Conservation (phyloP, 2,888 invertebrate genomes). For the Ichneumoninae sp. region DNA sequence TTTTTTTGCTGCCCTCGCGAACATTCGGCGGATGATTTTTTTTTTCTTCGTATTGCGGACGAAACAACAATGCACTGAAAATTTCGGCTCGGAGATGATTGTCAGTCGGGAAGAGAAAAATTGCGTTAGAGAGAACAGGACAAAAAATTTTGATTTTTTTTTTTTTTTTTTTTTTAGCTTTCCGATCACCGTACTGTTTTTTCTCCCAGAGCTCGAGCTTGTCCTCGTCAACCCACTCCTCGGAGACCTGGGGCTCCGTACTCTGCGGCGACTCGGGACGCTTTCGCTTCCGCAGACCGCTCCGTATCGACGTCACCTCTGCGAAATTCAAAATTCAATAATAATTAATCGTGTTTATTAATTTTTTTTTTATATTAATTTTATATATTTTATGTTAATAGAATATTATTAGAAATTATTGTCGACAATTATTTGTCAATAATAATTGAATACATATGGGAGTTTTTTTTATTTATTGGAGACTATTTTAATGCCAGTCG, state of each 20-base stretch:
- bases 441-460: too few relatives aligned
- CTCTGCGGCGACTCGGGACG: conserved; percentile 97
- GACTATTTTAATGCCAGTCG: too few relatives aligned
- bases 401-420: too few relatives aligned
- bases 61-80: neutral
- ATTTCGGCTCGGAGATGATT: neutral
- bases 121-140: neutral
- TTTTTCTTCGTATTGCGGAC: neutral
- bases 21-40: conserved; percentile 38
- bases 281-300: conserved; percentile 96
- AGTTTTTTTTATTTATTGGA: neutral
- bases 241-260: conserved; percentile 96
- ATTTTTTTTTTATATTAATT: too few relatives aligned
- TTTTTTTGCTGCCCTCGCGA: conserved; percentile 20
- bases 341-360: neutral
- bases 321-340: conserved; percentile 68
- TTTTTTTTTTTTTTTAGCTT: conserved; percentile 73
- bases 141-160: conserved; percentile 2
- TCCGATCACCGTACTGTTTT: conserved; percentile 95
- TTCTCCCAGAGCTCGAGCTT: conserved; percentile 98
- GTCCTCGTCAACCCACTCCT: conserved; percentile 98
- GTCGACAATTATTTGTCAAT: neutral
- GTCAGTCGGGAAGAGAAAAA: neutral
- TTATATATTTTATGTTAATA: too few relatives aligned
- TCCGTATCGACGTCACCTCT: conserved; percentile 97